Evolutionary conservation across 1,140 invertebrate species (phyloP), one percentile per base, ranked within the genome.

Genomic region (Euura lappo): DNA sequence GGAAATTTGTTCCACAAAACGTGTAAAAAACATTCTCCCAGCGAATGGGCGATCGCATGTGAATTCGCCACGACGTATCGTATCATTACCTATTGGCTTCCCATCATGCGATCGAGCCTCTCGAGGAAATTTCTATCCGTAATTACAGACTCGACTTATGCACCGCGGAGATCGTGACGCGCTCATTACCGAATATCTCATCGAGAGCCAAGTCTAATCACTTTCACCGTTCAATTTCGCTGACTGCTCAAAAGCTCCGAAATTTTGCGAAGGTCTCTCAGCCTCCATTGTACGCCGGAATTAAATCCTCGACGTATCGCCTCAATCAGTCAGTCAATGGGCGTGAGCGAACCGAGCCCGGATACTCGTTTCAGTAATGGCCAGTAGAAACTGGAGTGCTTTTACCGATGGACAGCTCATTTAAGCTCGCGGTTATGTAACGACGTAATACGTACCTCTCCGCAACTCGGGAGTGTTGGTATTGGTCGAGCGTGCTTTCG

Each of bases 351-450:
- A 28, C 28, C 28, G 28, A 28, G 28, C 28, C 28, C 28, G 28
- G 28, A 28, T 28, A 46, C 70, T 42, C 60, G 71, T 72, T 65
- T 72, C 71, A 45, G 28, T 45, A 4, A 66, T 68, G 0, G 66
- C 66, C 8, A 47, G 44, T 43, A 65, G 64, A 71, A 72, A 71
- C 71, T 51, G 70, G 71, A 76, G 8, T 69, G 71, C 47, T 46
- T 66, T 73, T 72, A 69, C 51, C 69, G 71, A 47, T 75, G 44
- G 65, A 75, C 75, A 74, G 68, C 66, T 75, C 72, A 73, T 69
- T 78, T 72, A 45, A 45, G 45, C 66, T 44, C 69, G 51, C 4
- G 3, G 3, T 60, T 60, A 1, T 60, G 6, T 60, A 60, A 60
- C 51, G 51, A 60, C 3, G 51, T 3, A 60, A 60, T 60, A 60